Evolutionary conservation across 2,113 vertebrate genomes (phyloP).

Genomic region (Pelecanoides urinatrix): DNA sequence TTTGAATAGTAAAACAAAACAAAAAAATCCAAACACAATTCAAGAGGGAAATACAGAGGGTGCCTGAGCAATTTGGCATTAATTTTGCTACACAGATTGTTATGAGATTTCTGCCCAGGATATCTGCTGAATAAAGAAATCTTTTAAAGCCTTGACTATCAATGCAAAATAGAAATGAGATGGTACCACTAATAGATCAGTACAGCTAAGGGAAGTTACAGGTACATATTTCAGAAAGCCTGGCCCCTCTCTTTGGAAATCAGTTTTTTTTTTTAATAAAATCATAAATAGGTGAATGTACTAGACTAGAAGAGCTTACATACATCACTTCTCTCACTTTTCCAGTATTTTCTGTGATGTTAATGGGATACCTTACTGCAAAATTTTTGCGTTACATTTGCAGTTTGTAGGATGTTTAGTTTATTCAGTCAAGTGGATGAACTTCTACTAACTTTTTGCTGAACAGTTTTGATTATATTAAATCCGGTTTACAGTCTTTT

Average conservation of each 20-base stretch:
- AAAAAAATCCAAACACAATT: neutral
- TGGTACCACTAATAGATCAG: neutral
- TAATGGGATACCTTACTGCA: neutral
- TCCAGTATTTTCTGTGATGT: neutral
- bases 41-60: neutral
- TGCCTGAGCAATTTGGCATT: neutral
- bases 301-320: neutral
- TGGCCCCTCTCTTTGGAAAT: neutral
- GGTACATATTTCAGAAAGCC: neutral
- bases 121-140: neutral
- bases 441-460: neutral
- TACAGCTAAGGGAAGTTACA: neutral
- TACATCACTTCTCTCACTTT: neutral
- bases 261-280: neutral
- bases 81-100: neutral
- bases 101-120: neutral
- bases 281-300: neutral
- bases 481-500: neutral
- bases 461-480: neutral
- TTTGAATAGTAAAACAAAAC: neutral
- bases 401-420: neutral
- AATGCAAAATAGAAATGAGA: neutral
- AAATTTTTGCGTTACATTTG: neutral
- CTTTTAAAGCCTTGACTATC: neutral
- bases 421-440: neutral